A percentile compares a stretch with the other conserved stretches of the same genome.
Evolutionary conservation across 2,888 invertebrate genomes (phyloP).

Genomic region (Priocnemis perturbator): DNA sequence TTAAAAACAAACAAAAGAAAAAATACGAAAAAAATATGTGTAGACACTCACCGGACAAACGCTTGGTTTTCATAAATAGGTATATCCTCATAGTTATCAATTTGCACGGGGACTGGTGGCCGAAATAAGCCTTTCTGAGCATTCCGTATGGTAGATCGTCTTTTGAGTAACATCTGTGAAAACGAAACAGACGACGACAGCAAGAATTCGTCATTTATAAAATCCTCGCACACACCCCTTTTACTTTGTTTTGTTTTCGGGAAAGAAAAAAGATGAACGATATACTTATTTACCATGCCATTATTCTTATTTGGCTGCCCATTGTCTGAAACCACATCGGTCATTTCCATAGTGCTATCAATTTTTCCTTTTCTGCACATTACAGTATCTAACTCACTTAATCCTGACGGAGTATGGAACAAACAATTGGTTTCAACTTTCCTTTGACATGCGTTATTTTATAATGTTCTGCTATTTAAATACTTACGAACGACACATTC

Average conservation of each 20-base stretch:
- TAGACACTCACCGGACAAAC: constrained; percentile 32
- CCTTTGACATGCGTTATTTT: neutral
- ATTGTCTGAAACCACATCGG: neutral
- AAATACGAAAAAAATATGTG: neutral
- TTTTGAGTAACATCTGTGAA: constrained; percentile 47
- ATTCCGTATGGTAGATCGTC: constrained; percentile 44
- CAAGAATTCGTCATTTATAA: no score
- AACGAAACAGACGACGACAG: neutral
- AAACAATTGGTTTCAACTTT: constrained; percentile 8
- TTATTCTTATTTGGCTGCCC: constrained; percentile 8
- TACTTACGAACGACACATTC: constrained; percentile 76
- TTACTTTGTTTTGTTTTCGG: no score
- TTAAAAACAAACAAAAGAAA: neutral
- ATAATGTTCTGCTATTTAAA: neutral
- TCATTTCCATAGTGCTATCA: constrained; percentile 33
- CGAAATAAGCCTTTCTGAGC: constrained; percentile 48
- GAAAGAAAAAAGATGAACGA: neutral
- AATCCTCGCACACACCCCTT: no score
- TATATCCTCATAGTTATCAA: constrained; percentile 40
- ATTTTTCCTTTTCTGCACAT: constrained; percentile 16
- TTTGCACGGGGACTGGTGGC: constrained; percentile 35
- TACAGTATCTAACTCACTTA: constrained; percentile 24
- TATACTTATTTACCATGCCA: constrained; percentile 31
- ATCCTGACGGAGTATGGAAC: constrained; percentile 26
- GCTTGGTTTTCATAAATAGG: constrained; percentile 37